phyloP scores from a whole-genome alignment of 2,797 vertebrate species.

The Galaxias olidus region DNA sequence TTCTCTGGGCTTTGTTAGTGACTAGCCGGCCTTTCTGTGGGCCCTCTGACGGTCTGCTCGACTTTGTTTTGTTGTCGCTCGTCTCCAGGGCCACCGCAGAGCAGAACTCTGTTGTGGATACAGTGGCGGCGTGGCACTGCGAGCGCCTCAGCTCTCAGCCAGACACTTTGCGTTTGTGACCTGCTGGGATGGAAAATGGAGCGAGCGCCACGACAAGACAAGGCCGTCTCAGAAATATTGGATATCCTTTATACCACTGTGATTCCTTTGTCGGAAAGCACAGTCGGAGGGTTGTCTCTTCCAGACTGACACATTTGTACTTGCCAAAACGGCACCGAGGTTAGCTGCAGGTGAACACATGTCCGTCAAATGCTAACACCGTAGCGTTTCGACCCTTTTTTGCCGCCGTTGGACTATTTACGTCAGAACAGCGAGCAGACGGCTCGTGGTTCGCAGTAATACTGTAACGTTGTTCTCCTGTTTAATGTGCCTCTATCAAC shows the following conservation, averaged over 20 bases:
- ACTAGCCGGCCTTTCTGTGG: slow-evolving; percentile 14
- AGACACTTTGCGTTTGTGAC: slow-evolving; percentile 48
- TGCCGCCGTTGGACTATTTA: slow-evolving; percentile 44
- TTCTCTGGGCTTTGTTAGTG: too few species aligned
- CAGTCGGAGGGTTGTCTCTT: background rate
- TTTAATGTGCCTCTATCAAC: slow-evolving; percentile 54
- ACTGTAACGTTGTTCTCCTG: background rate
- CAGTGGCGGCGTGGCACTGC: slow-evolving; percentile 58
- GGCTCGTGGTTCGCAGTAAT: slow-evolving; percentile 30
- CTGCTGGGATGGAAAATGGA: slow-evolving; percentile 36
- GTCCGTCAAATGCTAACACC: slow-evolving; percentile 29
- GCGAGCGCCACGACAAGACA: background rate
- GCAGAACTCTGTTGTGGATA: slow-evolving; percentile 50
- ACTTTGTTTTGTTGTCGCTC: slow-evolving; percentile 52
- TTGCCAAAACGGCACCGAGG: too few species aligned
- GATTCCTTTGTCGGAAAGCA: background rate
- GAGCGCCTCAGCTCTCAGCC: too few species aligned
- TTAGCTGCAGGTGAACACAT: slow-evolving; percentile 19
- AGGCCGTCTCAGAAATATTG: slow-evolving; percentile 27
- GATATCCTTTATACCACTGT: slow-evolving; percentile 22
- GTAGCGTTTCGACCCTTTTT: slow-evolving; percentile 15
- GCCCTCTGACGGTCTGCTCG: slow-evolving; percentile 29
- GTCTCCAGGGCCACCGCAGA: slow-evolving; percentile 53
- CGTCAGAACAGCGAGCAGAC: slow-evolving; percentile 35
- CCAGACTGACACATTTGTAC: background rate